Evolutionary conservation across 1,140 invertebrate species (phyloP).

Genomic region (Carcinoscorpius rotundicauda): DNA sequence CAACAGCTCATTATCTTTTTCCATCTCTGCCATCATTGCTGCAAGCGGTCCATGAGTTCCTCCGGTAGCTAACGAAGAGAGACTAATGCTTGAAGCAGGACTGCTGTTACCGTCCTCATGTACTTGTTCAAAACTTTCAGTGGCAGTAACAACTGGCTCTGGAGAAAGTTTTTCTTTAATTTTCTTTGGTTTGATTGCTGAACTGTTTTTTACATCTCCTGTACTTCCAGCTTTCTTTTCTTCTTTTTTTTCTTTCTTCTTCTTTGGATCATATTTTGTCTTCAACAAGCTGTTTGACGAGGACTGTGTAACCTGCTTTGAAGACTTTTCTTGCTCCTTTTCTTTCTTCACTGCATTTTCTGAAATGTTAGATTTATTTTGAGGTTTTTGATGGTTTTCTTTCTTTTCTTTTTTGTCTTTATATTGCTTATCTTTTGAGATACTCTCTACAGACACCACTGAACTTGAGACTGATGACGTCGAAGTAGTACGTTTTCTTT

Average conservation of each 20-base stretch:
- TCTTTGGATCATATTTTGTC: constrained; percentile 2
- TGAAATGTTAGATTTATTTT: constrained; percentile 32
- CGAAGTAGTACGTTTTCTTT: no score
- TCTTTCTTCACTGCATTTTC: constrained; percentile 14
- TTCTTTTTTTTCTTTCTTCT: constrained; percentile 33
- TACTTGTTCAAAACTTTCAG: constrained; percentile 25
- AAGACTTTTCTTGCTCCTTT: constrained; percentile 32
- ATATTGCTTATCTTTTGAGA: no score
- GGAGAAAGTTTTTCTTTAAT: constrained; percentile 19
- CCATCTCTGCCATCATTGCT: constrained; percentile 16
- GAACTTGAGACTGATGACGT: no score
- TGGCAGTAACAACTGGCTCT: constrained; percentile 28
- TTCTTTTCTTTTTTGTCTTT: no score
- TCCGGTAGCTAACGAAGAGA: constrained; percentile 7
- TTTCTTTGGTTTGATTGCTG: constrained; percentile 27
- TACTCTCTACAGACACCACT: no score
- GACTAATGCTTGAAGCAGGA: constrained; percentile 11
- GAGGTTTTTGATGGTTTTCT: constrained; percentile 25
- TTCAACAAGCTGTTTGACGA: constrained; percentile 7
- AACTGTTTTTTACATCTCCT: constrained; percentile 28
- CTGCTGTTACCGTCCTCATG: constrained; percentile 7
- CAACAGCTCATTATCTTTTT: constrained; percentile 5
- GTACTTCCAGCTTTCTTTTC: constrained; percentile 31
- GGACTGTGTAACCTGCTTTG: constrained; percentile 40
- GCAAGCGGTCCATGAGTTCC: constrained; percentile 7